Percentiles rank a stretch among this genome's conserved stretches.
Conservation (phyloP, 2,888 invertebrate species). For the Drosophila fungiperda region DNA sequence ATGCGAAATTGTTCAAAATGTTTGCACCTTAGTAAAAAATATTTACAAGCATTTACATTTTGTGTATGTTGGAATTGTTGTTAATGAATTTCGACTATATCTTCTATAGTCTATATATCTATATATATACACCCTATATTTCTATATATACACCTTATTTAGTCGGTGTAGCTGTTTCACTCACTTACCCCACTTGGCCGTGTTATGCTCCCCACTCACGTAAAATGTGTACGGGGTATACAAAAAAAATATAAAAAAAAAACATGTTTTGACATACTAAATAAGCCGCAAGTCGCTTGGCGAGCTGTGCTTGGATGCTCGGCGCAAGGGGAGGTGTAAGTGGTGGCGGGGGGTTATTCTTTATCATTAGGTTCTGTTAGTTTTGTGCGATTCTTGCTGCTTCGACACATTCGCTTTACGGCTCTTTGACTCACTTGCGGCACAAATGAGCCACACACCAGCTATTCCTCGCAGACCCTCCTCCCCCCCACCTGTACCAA, state of each 20-base stretch:
- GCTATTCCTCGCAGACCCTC: background rate
- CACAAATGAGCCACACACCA: conserved; percentile 58
- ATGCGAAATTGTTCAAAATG: background rate
- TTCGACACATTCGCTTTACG: conserved; percentile 76
- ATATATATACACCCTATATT: no score
- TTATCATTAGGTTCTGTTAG: conserved; percentile 81
- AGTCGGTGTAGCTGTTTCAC: background rate
- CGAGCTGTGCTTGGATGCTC: background rate
- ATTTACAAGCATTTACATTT: no score
- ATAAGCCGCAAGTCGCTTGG: conserved; percentile 69
- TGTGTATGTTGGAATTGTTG: background rate
- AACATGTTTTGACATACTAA: conserved; percentile 81
- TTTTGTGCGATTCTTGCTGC: conserved; percentile 74
- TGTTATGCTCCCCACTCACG: no score
- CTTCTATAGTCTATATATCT: background rate
- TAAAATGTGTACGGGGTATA: background rate
- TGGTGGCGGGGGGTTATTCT: conserved; percentile 54
- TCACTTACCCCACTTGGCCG: background rate
- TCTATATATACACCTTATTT: background rate
- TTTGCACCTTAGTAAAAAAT: background rate
- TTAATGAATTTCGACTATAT: background rate
- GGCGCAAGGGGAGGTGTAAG: background rate
- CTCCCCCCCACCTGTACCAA: no score
- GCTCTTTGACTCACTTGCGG: conserved; percentile 78
- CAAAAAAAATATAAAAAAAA: conserved; percentile 32